Base-by-base conservation (phyloP, 2,888 invertebrate genomes). In the Andrena praecox region DNA sequence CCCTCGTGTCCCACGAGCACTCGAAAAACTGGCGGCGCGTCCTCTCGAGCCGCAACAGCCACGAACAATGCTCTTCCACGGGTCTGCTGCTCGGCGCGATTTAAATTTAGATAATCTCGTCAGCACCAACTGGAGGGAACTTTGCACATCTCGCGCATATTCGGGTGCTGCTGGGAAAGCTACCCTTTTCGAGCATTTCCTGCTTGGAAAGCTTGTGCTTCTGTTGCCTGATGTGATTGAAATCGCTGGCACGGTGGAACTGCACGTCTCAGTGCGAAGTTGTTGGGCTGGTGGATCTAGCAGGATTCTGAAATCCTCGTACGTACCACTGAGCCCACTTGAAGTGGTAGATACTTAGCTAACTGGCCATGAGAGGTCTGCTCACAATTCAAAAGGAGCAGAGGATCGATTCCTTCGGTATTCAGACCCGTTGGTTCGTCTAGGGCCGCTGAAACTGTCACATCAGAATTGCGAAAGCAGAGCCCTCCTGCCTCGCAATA, bases 31-130 rank as follows among this genome's bases (percentile, higher is more conserved):
- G 78, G 74, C 85, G 86, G 78, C 80, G 80, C 77, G 82, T 87
- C 82, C 86, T 85, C 86, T 83, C 80, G 63, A 85, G 80, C 74
- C 80, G 80, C 80, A 77, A 85, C 86, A 77, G 73, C 87, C 83
- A 68, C 75, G 85, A 87, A 87, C 87, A 87, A 87, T 87, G 83
- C 83, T 71, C 75, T 76, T 71, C 70, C 81, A 63, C 72, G 75
- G 72, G 75, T 78, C 50, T 48, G 68, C 60, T 66, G 74, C 77
- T 48, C 64, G 69, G 80, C 67, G 78, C 75, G 87, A 87, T 87
- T 87, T 85, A 87, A 87, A 87, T 87, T 87, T 87, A 87, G 87
- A 87, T 87, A 87, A 87, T 87, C 87, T 87, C 87, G 87, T 85
- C 83, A 85, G 83, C 87, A 71, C 83, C 85, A 77, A 79, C 52